Percentiles rank a stretch among this genome's conserved stretches.
These are phyloP conservation scores for Ophion obscuratus DNA, from an alignment of 2,888 invertebrate genomes.

Conservation along the genomic window DNA sequence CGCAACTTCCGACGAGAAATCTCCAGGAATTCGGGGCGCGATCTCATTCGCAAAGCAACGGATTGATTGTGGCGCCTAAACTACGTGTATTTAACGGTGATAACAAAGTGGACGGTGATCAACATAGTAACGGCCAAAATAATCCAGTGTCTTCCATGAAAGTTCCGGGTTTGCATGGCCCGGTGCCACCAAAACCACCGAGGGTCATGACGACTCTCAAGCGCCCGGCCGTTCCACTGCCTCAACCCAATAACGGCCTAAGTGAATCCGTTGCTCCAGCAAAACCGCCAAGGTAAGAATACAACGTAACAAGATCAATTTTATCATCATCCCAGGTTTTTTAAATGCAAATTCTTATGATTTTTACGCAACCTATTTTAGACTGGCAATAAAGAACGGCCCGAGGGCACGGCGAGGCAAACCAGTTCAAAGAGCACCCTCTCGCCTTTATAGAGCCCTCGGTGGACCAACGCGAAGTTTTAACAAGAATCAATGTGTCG, in stretches of 20 bases:
- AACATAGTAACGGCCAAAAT: conserved; percentile 68
- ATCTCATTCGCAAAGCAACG: conserved; percentile 34
- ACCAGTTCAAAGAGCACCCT: conserved; percentile 90
- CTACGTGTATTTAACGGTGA: conserved; percentile 54
- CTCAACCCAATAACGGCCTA: conserved; percentile 68
- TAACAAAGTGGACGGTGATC: conserved; percentile 32
- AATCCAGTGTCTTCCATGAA: conserved; percentile 77
- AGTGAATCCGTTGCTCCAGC: conserved; percentile 73
- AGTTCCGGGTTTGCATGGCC: conserved; percentile 69
- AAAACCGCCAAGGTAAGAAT: conserved; percentile 77
- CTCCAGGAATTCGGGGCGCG: conserved; percentile 40
- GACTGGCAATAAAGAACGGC: conserved; percentile 76
- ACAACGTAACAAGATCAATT: not conserved
- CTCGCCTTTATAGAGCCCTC: conserved; percentile 88
- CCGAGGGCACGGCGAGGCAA: conserved; percentile 85
- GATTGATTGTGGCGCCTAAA: conserved; percentile 12
- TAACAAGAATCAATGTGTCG: conserved; percentile 85
- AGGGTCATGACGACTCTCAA: conserved; percentile 79
- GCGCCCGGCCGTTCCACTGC: conserved; percentile 71
- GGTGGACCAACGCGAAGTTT: conserved; percentile 83
- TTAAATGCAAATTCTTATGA: not conserved
- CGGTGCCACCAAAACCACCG: conserved; percentile 79
- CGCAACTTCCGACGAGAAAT: conserved; percentile 74
- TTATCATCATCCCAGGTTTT: not conserved
- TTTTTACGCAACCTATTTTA: conserved; percentile 20